phyloP scores from a whole-genome alignment of 2,113 vertebrate species.

The Hippoglossus stenolepis region DNA sequence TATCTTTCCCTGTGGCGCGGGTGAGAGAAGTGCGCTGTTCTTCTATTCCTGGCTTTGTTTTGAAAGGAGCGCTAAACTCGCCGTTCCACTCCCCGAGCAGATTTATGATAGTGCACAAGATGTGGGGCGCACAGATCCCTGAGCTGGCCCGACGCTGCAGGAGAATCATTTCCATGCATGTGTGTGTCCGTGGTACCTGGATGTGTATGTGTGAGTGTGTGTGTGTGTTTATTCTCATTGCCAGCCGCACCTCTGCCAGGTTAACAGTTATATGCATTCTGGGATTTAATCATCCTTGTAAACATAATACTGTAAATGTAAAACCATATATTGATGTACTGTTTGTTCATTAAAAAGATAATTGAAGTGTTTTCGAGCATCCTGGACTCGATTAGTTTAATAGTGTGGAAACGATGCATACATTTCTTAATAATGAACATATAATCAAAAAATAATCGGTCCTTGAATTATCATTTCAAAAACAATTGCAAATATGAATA shows the following conservation, averaged over 20 bases:
- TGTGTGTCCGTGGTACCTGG: slow-evolving; percentile 15
- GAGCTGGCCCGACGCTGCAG: slow-evolving; percentile 54
- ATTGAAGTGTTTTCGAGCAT: slow-evolving; percentile 16
- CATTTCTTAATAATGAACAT: too few species aligned
- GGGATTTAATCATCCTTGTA: slow-evolving; percentile 60
- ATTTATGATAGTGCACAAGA: slow-evolving; percentile 45
- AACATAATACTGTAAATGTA: slow-evolving; percentile 63
- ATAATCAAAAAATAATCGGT: too few species aligned
- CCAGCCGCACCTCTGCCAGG: slow-evolving; percentile 49
- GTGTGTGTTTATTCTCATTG: slow-evolving; percentile 49
- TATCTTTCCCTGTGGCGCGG: slow-evolving; percentile 56
- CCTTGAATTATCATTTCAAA: too few species aligned
- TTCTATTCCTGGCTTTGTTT: slow-evolving; percentile 70
- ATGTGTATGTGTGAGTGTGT: slow-evolving; percentile 47
- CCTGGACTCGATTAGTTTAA: not conserved
- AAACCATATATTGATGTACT: slow-evolving; percentile 64
- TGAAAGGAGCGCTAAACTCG: slow-evolving; percentile 61
- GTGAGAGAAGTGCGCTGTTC: slow-evolving; percentile 40
- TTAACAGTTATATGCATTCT: slow-evolving; percentile 49
- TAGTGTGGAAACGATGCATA: too few species aligned
- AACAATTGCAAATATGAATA: too few species aligned
- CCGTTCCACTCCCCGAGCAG: slow-evolving; percentile 58
- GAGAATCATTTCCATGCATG: slow-evolving; percentile 17
- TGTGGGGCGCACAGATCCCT: slow-evolving; percentile 52
- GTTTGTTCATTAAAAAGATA: slow-evolving; percentile 72